Conservation (phyloP, 2,113 vertebrate genomes). For the Chiloscyllium plagiosum region DNA sequence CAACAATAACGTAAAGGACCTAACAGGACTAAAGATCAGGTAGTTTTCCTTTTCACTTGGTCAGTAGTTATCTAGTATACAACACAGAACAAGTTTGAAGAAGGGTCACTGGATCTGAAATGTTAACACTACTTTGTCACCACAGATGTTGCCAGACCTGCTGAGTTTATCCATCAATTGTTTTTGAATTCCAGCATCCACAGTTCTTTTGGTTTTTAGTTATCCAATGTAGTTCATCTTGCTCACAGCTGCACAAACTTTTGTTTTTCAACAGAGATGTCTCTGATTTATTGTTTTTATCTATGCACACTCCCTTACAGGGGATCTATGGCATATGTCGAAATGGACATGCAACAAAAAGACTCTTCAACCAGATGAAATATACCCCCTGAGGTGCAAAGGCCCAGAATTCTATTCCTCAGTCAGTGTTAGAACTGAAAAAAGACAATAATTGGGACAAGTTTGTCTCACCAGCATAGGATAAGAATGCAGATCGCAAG, state of each 20-base stretch:
- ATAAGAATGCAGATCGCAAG: too few species aligned
- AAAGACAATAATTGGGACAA: too few species aligned
- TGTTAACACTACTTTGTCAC: too few species aligned
- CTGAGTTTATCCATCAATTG: too few species aligned
- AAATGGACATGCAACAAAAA: not conserved
- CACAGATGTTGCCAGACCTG: too few species aligned
- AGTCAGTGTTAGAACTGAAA: too few species aligned
- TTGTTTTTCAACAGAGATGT: not conserved
- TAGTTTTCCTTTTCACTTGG: not conserved
- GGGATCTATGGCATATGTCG: not conserved
- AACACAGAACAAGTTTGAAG: not conserved
- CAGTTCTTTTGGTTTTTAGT: not conserved
- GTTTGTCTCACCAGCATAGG: too few species aligned
- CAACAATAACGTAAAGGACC: not conserved
- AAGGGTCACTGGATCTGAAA: too few species aligned
- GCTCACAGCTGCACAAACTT: not conserved
- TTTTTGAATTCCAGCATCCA: not conserved
- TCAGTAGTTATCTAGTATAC: not conserved
- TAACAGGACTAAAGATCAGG: not conserved
- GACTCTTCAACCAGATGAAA: too few species aligned
- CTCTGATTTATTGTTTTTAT: not conserved
- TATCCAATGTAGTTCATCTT: too few species aligned
- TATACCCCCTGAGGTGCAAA: too few species aligned
- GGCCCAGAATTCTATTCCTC: too few species aligned
- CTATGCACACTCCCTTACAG: not conserved